These are phyloP conservation scores for Drosophila truncata DNA, from an alignment of 1,140 invertebrate species.

Conservation along the genomic window DNA sequence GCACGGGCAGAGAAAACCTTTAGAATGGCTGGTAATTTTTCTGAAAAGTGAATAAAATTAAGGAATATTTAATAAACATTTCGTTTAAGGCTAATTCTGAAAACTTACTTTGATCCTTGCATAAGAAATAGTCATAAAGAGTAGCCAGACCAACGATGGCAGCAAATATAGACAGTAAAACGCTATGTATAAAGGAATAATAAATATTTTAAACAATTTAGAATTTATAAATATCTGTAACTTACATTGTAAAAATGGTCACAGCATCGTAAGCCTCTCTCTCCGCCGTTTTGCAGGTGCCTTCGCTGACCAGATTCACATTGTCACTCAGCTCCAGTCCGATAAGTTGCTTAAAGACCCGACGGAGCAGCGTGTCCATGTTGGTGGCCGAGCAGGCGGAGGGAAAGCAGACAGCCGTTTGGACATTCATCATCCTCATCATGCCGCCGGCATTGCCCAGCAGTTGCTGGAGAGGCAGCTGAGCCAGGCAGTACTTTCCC, in stretches of 20 bases:
- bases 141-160: constrained; percentile 30
- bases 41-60: constrained; percentile 21
- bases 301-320: constrained; percentile 17
- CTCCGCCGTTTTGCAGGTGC: constrained; percentile 46
- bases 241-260: constrained; percentile 67
- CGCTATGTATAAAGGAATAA: constrained; percentile 3
- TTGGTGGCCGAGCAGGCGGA: constrained; percentile 42
- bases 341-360: constrained; percentile 35
- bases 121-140: constrained; percentile 57
- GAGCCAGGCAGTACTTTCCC: constrained; percentile 62
- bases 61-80: neutral
- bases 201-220: neutral
- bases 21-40: constrained; percentile 31
- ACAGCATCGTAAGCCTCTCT: constrained; percentile 18
- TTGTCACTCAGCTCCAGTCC: constrained; percentile 26
- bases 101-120: constrained; percentile 49
- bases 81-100: neutral
- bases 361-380: constrained; percentile 40
- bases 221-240: neutral
- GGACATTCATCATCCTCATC: constrained; percentile 15
- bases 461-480: constrained; percentile 34
- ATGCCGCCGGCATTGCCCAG: constrained; percentile 24
- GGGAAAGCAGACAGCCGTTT: constrained; percentile 53
- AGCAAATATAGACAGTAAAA: constrained; percentile 40
- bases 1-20: constrained; percentile 59